Evolutionary conservation across 2,888 invertebrate species (phyloP).

Genomic region (Drosophila hamatofila): DNA sequence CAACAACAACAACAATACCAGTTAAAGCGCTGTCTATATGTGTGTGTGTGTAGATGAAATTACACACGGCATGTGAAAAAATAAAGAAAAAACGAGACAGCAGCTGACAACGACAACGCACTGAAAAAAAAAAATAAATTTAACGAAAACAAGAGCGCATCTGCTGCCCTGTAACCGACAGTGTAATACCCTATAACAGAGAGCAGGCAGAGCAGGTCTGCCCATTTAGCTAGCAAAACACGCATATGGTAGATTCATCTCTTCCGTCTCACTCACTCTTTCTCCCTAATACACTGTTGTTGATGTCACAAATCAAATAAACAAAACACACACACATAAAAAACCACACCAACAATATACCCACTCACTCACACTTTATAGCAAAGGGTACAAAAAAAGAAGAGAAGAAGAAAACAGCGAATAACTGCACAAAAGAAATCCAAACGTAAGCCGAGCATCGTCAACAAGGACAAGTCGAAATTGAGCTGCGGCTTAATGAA

Average conservation of each 20-base stretch:
- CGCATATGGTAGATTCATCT: not conserved
- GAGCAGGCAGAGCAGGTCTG: not conserved
- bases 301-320: not conserved
- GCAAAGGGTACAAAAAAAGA: not conserved
- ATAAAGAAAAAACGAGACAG: constrained; percentile 15
- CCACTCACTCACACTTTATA: not conserved
- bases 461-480: constrained; percentile 61
- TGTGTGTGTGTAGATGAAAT: constrained; percentile 45
- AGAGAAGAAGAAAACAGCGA: constrained; percentile 11
- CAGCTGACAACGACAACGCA: constrained; percentile 22
- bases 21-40: not conserved
- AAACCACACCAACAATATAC: not conserved
- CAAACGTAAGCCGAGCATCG: constrained; percentile 44
- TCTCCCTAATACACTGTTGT: not conserved
- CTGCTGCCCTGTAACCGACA: not conserved
- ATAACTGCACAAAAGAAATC: constrained; percentile 21
- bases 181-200: not conserved
- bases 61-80: constrained; percentile 46
- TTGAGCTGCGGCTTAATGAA: constrained; percentile 66
- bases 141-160: not conserved
- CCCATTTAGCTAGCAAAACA: not conserved
- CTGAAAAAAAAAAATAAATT: constrained; percentile 9
- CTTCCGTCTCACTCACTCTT: not conserved
- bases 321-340: not conserved
- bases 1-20: constrained; percentile 8